A percentile compares a stretch with the other conserved stretches of the same genome.
phyloP scores from a whole-genome alignment of 2,113 vertebrate species.

The Ameiurus melas region DNA sequence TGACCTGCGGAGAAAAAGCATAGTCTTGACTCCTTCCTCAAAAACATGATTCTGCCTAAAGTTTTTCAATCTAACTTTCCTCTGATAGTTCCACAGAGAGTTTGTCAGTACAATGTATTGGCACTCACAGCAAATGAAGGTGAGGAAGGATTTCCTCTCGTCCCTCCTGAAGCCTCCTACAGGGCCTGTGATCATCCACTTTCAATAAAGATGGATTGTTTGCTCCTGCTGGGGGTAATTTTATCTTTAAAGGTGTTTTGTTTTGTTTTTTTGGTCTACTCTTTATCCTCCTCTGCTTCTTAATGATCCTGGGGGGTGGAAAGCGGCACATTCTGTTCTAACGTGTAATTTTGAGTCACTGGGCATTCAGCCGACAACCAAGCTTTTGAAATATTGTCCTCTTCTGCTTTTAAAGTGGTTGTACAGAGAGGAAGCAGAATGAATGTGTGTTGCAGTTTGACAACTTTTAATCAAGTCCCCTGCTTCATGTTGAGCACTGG shows the following conservation, averaged over 20 bases:
- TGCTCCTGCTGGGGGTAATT: not conserved
- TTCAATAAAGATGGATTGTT: not conserved
- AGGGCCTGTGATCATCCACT: not conserved
- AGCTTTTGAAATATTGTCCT: slow-evolving; percentile 2
- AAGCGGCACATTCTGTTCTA: not conserved
- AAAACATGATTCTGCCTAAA: slow-evolving; percentile 1
- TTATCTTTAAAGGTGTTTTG: not conserved
- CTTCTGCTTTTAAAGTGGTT: slow-evolving; percentile 11
- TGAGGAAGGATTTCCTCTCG: not conserved
- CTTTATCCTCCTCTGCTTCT: not conserved
- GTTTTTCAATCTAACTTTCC: slow-evolving; percentile 2
- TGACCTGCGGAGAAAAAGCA: not conserved
- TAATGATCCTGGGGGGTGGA: not conserved
- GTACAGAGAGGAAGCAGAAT: not conserved
- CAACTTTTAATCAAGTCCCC: slow-evolving; percentile 11
- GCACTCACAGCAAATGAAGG: slow-evolving; percentile 9
- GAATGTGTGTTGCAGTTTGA: not conserved
- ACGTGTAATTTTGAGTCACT: not conserved
- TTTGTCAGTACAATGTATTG: slow-evolving; percentile 15
- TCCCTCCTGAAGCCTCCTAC: not conserved
- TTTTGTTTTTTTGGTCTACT: not conserved
- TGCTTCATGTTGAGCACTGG: slow-evolving; percentile 17
- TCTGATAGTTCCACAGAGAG: slow-evolving; percentile 5
- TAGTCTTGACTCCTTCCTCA: not conserved
- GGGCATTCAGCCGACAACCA: not conserved